Evolutionary conservation across 2,113 vertebrate genomes (phyloP).

Genomic region (Siphamia tubifer): DNA sequence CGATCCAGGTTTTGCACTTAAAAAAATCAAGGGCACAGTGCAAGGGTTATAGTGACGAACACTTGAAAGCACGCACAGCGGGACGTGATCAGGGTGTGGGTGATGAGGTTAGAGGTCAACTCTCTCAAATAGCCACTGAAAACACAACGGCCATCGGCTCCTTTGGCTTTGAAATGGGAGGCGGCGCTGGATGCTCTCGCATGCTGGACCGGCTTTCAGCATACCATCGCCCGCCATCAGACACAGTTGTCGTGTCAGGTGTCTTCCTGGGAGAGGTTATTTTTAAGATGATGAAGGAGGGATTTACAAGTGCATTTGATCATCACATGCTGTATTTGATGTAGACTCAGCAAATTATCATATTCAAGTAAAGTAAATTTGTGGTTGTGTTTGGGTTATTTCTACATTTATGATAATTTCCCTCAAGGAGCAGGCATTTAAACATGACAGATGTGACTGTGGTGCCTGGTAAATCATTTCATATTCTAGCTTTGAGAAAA

Average conservation of each 20-base stretch:
- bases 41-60: slow-evolving; percentile 27
- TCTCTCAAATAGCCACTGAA: slow-evolving; percentile 77
- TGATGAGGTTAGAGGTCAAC: slow-evolving; percentile 62
- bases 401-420: neutral
- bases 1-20: slow-evolving; percentile 38
- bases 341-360: slow-evolving; percentile 25
- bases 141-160: slow-evolving; percentile 68
- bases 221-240: slow-evolving; percentile 63
- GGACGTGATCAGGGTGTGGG: slow-evolving; percentile 62
- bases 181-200: slow-evolving; percentile 38
- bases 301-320: slow-evolving; percentile 22
- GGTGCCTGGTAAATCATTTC: slow-evolving; percentile 7
- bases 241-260: slow-evolving; percentile 87
- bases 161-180: slow-evolving; percentile 82
- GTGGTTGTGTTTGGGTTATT: no score
- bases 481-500: neutral
- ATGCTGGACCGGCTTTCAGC: slow-evolving; percentile 46
- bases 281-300: slow-evolving; percentile 67
- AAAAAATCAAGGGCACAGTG: slow-evolving; percentile 20
- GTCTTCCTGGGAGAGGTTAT: slow-evolving; percentile 75
- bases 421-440: neutral
- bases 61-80: slow-evolving; percentile 62
- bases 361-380: neutral
- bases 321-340: slow-evolving; percentile 21
- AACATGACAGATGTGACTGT: slow-evolving; percentile 4